phyloP scores from a whole-genome alignment of 2,888 invertebrate genomes.

The Eupithecia exiguata region DNA sequence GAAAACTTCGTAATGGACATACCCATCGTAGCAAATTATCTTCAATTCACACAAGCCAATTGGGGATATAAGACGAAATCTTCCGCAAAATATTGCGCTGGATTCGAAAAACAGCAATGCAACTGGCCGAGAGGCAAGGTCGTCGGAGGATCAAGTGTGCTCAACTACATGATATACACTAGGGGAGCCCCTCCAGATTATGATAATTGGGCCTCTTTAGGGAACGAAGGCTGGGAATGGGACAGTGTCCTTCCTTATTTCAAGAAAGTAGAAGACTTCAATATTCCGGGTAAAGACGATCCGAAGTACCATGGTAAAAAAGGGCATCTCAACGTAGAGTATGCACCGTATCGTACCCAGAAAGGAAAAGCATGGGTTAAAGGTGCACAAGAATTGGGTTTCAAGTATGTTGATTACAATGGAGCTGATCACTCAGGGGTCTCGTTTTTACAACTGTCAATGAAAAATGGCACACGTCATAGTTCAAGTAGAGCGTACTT shows the following conservation, averaged over 20 bases:
- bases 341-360: conserved; percentile 79
- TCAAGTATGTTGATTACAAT: conserved; percentile 85
- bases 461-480: conserved; percentile 86
- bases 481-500: conserved; percentile 88
- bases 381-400: conserved; percentile 85
- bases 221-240: conserved; percentile 90
- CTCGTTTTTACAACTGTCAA: conserved; percentile 85
- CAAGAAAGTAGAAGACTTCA: conserved; percentile 89
- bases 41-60: conserved; percentile 88
- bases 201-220: conserved; percentile 88
- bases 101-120: conserved; percentile 89
- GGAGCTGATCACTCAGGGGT: conserved; percentile 85
- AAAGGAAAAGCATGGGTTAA: conserved; percentile 84
- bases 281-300: conserved; percentile 82
- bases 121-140: conserved; percentile 92
- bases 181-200: conserved; percentile 89
- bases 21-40: conserved; percentile 88
- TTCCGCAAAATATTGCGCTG: conserved; percentile 88
- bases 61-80: conserved; percentile 93
- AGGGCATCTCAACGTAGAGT: conserved; percentile 84
- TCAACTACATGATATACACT: conserved; percentile 93
- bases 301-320: conserved; percentile 80
- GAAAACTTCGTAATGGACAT: conserved; percentile 90
- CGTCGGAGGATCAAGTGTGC: conserved; percentile 91
- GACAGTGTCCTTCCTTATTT: conserved; percentile 89